Evolutionary conservation across 2,797 vertebrate species (phyloP), one percentile per base, ranked within the genome.

Genomic region (Morus bassanus): DNA sequence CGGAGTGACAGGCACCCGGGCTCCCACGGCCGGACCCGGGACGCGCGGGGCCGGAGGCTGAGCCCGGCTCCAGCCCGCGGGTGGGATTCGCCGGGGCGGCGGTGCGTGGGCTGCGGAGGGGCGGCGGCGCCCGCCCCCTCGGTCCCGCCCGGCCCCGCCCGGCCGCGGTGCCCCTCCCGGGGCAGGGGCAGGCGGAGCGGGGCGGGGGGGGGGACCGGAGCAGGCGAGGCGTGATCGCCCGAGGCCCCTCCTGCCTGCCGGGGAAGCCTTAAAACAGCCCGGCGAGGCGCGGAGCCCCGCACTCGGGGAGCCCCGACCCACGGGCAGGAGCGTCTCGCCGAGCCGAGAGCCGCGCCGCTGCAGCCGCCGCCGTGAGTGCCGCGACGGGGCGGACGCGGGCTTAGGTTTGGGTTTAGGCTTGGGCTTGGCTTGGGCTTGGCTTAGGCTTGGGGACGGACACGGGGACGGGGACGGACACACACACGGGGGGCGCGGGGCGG

Each of bases 171-270:
- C 80, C 69, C 41, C 90, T 50, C 91, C 69, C 53, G 89, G 75
- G 93, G 57, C 78, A 76, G 78, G 87, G 93, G 82, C 88, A 60
- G 91, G 63, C 10, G 60, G 91, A 82, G 84, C 39, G 96, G 93
- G 90, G 83, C 92, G 88, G 15, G 41, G 46, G 53, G 56, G 18
- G 60, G 78, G 50, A 78, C 90, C 72, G 92, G 93, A 96, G 96
- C 96, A 80, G 82, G 68, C 81, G 53, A 78, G 91, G 96, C 97
- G 98, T 97, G 97, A 97, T 93, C 96, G 96, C 93, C 93, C 86
- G 83, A 96, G 94, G 98, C 98, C 98, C 98, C 98, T 98, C 98
- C 98, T 96, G 98, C 97, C 86, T 73, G 74, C 77, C 21, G 57
- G 61, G 87, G 93, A 94, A 95, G 91, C 89, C 94, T 98, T 98